Evolutionary conservation across 2,797 vertebrate genomes (phyloP).

Genomic region (Phoebastria nigripes): DNA sequence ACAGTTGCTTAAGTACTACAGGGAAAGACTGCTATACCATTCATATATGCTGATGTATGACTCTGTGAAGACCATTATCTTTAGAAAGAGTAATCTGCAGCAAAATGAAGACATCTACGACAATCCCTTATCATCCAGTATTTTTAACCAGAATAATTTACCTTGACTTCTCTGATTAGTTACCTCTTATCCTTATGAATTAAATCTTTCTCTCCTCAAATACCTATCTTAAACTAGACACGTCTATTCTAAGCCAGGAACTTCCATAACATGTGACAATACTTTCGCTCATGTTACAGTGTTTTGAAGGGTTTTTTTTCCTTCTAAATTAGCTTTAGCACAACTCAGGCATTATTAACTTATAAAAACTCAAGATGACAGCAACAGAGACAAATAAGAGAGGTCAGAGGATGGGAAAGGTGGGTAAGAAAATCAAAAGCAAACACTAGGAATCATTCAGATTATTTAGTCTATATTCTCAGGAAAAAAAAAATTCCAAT

Average conservation of each 20-base stretch:
- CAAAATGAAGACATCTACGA: neutral
- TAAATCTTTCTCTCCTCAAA: neutral
- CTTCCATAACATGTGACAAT: neutral
- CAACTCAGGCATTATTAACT: neutral
- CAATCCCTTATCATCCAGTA: neutral
- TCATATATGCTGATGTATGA: neutral
- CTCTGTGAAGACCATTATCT: neutral
- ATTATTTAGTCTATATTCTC: neutral
- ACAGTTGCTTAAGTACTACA: neutral
- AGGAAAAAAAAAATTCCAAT: neutral
- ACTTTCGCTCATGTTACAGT: neutral
- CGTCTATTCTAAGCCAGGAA: neutral
- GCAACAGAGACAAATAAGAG: neutral
- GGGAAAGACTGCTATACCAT: neutral
- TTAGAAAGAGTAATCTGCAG: neutral
- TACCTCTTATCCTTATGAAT: neutral
- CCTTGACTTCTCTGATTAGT: neutral
- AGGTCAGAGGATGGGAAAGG: neutral
- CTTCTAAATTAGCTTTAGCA: neutral
- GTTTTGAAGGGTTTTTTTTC: neutral
- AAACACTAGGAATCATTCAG: neutral
- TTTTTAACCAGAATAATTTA: neutral
- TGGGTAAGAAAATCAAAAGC: neutral
- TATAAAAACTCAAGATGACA: neutral
- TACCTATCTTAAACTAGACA: neutral